Evolutionary conservation across 2,888 invertebrate genomes (phyloP).

Genomic region (Drosophila picticornis): DNA sequence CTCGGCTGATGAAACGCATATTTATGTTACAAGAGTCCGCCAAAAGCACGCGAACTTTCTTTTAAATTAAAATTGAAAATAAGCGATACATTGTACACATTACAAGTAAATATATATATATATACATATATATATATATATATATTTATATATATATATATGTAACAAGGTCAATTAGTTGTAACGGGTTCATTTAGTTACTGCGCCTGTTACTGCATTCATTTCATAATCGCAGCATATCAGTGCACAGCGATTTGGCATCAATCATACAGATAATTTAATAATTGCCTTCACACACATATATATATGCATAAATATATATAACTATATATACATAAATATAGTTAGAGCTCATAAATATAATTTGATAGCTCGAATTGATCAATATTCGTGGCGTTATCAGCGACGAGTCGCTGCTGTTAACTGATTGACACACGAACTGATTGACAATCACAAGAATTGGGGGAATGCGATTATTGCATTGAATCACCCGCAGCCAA

Average conservation of each 20-base stretch:
- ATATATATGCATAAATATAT: background rate
- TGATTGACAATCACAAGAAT: constrained; percentile 28
- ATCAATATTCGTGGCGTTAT: constrained; percentile 44
- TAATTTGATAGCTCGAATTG: constrained; percentile 25
- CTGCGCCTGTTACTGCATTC: constrained; percentile 39
- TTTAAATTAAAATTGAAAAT: constrained; percentile 23
- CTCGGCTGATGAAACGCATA: constrained; percentile 56
- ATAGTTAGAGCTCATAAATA: constrained; percentile 32
- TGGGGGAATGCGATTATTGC: constrained; percentile 35
- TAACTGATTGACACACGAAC: constrained; percentile 58
- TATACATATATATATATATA: background rate
- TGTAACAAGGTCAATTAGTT: constrained; percentile 40
- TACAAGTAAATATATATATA: background rate
- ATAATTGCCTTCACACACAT: constrained; percentile 1
- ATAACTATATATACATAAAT: background rate
- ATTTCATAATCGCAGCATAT: constrained; percentile 50
- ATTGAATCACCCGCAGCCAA: constrained; percentile 29
- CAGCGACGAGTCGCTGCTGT: constrained; percentile 50
- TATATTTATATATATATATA: background rate
- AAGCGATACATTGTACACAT: background rate
- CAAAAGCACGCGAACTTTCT: constrained; percentile 18
- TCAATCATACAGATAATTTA: constrained; percentile 19
- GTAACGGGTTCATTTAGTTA: constrained; percentile 41
- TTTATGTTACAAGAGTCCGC: constrained; percentile 24
- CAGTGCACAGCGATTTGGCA: constrained; percentile 37